These are phyloP conservation scores for Lypha dubia DNA, from an alignment of 2,888 invertebrate species.

Conservation along the genomic window DNA sequence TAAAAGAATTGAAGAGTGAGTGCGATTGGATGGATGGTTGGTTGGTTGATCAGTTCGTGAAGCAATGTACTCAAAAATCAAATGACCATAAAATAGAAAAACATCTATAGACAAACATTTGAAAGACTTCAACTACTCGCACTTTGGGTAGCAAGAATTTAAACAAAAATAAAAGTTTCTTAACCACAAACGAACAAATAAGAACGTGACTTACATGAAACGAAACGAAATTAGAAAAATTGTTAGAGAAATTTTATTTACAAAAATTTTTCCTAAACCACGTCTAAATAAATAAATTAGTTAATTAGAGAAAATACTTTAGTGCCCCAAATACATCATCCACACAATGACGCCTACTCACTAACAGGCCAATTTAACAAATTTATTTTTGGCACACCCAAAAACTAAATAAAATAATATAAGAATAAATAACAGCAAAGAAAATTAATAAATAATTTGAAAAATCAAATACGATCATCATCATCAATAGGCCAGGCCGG, in stretches of 20 bases:
- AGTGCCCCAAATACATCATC: neutral
- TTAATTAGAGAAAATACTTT: constrained; percentile 24
- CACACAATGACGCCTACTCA: neutral
- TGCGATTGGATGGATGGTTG: constrained; percentile 8
- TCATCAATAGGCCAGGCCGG: too few relatives aligned
- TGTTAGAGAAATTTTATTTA: constrained; percentile 48
- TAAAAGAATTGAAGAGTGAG: constrained; percentile 37
- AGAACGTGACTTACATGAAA: constrained; percentile 64
- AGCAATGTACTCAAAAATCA: constrained; percentile 65
- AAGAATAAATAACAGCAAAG: neutral
- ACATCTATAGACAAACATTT: constrained; percentile 28
- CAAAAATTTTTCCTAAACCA: constrained; percentile 31
- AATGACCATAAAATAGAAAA: constrained; percentile 67
- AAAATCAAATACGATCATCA: neutral
- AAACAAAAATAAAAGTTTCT: constrained; percentile 54
- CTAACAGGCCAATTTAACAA: constrained; percentile 15
- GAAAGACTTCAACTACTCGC: constrained; percentile 32
- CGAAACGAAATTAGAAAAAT: constrained; percentile 29
- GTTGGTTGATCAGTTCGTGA: constrained; percentile 24
- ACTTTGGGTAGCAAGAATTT: constrained; percentile 61
- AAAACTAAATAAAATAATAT: constrained; percentile 7
- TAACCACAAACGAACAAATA: constrained; percentile 47
- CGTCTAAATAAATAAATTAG: constrained; percentile 40
- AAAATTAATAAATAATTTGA: neutral
- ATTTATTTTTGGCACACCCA: constrained; percentile 11